These are phyloP conservation scores for Antheraea yamamai DNA, from an alignment of 2,888 invertebrate genomes.

Conservation along the genomic window DNA sequence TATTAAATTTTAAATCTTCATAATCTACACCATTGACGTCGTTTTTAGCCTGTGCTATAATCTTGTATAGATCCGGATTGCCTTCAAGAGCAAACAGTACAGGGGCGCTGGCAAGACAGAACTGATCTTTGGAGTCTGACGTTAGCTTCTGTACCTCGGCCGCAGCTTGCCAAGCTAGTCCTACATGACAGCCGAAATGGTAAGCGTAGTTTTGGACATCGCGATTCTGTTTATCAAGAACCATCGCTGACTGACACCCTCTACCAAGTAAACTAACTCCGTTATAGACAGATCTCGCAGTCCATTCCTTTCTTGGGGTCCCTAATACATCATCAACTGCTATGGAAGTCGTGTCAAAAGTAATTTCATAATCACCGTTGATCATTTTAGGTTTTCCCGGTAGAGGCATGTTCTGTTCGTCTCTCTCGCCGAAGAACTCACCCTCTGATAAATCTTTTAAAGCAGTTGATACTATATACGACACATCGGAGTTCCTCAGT, in stretches of 20 bases:
- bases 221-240: constrained; percentile 86
- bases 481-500: constrained; percentile 87
- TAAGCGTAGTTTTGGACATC: constrained; percentile 87
- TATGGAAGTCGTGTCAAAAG: constrained; percentile 67
- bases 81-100: constrained; percentile 91
- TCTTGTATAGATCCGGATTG: constrained; percentile 86
- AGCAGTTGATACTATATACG: constrained; percentile 90
- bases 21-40: constrained; percentile 86
- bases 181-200: constrained; percentile 91
- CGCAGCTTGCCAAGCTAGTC: constrained; percentile 90
- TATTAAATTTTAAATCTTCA: constrained; percentile 80
- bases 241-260: constrained; percentile 90
- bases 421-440: constrained; percentile 90
- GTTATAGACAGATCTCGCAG: constrained; percentile 85
- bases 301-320: constrained; percentile 87
- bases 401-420: constrained; percentile 88
- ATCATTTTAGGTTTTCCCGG: constrained; percentile 83
- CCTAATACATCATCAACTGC: constrained; percentile 71
- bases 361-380: constrained; percentile 58
- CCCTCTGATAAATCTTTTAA: constrained; percentile 91
- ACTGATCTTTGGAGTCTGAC: constrained; percentile 85
- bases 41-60: constrained; percentile 84
- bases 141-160: constrained; percentile 66
- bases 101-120: constrained; percentile 91
- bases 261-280: constrained; percentile 86